Percentiles rank a stretch among this genome's conserved stretches.
These are phyloP conservation scores for Odontothrips loti DNA, from an alignment of 2,888 invertebrate genomes.

Conservation along the genomic window DNA sequence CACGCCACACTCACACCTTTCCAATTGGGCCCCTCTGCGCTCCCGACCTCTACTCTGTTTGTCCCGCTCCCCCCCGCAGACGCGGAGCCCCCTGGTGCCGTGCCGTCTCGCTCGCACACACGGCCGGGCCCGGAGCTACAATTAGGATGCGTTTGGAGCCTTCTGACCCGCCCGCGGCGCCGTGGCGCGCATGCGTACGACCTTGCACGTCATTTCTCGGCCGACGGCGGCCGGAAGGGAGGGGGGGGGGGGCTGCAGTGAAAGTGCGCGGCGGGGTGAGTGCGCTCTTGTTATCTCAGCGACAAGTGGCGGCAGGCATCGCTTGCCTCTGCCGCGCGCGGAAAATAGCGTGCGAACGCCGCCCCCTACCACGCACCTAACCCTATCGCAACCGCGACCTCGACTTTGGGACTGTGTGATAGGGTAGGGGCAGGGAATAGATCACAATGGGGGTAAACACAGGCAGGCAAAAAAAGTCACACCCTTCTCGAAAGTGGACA, in stretches of 20 bases:
- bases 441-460: no score
- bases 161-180: background rate
- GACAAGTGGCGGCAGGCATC: background rate
- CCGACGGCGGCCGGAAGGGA: background rate
- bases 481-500: no score
- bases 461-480: no score
- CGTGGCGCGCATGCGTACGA: background rate
- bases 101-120: background rate
- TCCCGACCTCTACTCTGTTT: no score
- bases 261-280: constrained; percentile 7
- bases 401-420: no score
- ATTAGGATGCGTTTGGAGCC: background rate
- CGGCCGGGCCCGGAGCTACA: background rate
- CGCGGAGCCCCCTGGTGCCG: background rate
- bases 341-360: constrained; percentile 5
- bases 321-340: background rate
- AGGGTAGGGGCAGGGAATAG: no score
- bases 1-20: no score
- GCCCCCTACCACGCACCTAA: background rate
- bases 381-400: no score
- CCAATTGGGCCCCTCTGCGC: no score
- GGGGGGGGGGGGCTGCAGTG: background rate
- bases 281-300: background rate
- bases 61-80: background rate
- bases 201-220: constrained; percentile 16